Evolutionary conservation across 2,113 vertebrate species (phyloP).

Genomic region (Otolemur garnettii): DNA sequence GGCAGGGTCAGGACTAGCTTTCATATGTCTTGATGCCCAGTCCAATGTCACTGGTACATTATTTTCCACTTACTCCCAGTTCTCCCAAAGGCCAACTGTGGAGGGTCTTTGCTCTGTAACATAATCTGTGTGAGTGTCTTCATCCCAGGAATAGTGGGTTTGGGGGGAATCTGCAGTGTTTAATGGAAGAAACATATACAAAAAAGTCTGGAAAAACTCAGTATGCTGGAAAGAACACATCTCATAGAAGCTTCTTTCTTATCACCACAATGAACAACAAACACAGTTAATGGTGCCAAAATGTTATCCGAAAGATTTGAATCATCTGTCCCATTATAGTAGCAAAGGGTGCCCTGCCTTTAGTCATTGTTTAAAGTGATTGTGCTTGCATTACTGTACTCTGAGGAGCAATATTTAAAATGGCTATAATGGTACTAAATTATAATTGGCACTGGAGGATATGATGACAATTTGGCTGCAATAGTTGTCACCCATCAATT

Average conservation of each 20-base stretch:
- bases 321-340: not conserved
- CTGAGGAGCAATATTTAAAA: slow-evolving; percentile 74
- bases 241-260: slow-evolving; percentile 30
- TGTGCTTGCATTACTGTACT: slow-evolving; percentile 61
- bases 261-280: slow-evolving; percentile 41
- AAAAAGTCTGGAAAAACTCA: not conserved
- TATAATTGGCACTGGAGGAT: slow-evolving; percentile 69
- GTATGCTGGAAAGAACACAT: slow-evolving; percentile 40
- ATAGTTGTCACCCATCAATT: not conserved
- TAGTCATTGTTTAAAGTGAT: slow-evolving; percentile 40
- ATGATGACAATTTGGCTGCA: not conserved
- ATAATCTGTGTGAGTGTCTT: not conserved
- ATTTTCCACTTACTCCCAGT: not conserved
- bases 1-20: not conserved
- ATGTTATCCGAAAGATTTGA: slow-evolving; percentile 22
- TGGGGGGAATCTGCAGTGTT: not conserved
- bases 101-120: not conserved
- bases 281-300: slow-evolving; percentile 46
- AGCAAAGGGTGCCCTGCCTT: not conserved
- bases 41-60: not conserved
- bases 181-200: slow-evolving; percentile 15
- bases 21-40: not conserved
- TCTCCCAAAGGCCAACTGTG: not conserved
- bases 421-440: slow-evolving; percentile 46
- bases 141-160: not conserved